Evolutionary conservation across 2,797 vertebrate species (phyloP).

Genomic region (Chiroxiphia lanceolata): DNA sequence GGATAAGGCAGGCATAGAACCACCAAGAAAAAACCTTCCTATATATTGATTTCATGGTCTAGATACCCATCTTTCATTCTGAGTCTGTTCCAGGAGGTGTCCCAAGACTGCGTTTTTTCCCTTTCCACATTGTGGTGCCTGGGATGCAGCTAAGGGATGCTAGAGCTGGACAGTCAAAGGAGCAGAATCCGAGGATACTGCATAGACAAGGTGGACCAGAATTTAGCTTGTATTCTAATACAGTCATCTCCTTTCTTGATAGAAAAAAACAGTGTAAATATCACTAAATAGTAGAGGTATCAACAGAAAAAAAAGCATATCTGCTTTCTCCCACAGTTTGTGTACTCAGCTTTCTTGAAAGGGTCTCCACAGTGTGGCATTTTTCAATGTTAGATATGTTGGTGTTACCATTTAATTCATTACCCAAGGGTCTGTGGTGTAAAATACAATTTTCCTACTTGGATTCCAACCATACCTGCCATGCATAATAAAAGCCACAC

Average conservation of each 20-base stretch:
- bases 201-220: neutral
- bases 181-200: neutral
- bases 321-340: neutral
- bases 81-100: neutral
- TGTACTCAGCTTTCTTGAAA: neutral
- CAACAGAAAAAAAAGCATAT: neutral
- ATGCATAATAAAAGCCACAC: constrained; percentile 44
- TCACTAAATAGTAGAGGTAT: neutral
- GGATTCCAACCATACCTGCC: constrained; percentile 54
- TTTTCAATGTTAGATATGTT: neutral
- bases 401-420: constrained; percentile 32
- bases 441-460: constrained; percentile 61
- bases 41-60: neutral
- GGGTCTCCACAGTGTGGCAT: neutral
- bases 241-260: neutral
- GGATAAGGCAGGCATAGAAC: neutral
- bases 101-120: neutral
- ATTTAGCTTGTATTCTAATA: neutral
- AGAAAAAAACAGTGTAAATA: neutral
- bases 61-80: neutral
- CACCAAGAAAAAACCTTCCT: neutral
- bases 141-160: neutral
- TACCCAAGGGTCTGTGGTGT: constrained; percentile 28
- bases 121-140: neutral
- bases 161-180: neutral